Evolutionary conservation across 2,797 vertebrate species (phyloP).

Genomic region (Harpagifer antarcticus): DNA sequence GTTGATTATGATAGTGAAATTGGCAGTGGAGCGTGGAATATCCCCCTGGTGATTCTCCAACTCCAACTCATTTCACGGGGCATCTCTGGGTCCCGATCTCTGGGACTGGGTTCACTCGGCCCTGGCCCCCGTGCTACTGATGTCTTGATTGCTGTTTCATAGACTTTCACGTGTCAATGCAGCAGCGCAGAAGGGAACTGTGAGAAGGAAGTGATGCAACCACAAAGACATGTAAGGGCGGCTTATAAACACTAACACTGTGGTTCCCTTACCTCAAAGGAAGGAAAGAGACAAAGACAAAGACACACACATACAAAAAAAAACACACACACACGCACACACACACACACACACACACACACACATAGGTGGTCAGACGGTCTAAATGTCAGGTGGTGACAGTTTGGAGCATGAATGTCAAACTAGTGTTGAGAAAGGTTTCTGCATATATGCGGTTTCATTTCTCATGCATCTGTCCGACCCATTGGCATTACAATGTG

Average conservation of each 20-base stretch:
- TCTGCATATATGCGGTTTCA: constrained; percentile 35
- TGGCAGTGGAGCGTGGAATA: constrained; percentile 60
- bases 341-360: constrained; percentile 24
- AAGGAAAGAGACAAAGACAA: constrained; percentile 63
- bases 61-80: constrained; percentile 67
- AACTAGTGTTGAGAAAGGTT: constrained; percentile 28
- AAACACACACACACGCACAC: constrained; percentile 28
- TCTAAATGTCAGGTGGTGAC: constrained; percentile 77
- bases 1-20: constrained; percentile 72
- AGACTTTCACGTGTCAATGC: constrained; percentile 63
- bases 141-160: constrained; percentile 69
- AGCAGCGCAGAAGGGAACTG: constrained; percentile 45
- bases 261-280: constrained; percentile 75
- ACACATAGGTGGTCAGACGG: constrained; percentile 64
- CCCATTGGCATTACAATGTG: not conserved
- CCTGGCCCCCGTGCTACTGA: constrained; percentile 42
- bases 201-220: constrained; percentile 77
- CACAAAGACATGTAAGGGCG: constrained; percentile 68
- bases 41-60: constrained; percentile 60
- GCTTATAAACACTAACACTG: constrained; percentile 64
- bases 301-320: constrained; percentile 17
- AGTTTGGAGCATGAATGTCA: constrained; percentile 70
- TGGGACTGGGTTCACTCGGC: constrained; percentile 46
- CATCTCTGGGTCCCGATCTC: constrained; percentile 62
- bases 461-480: constrained; percentile 40